Base-by-base conservation (phyloP, 2,888 invertebrate genomes). In the Saturnia pavonia region DNA sequence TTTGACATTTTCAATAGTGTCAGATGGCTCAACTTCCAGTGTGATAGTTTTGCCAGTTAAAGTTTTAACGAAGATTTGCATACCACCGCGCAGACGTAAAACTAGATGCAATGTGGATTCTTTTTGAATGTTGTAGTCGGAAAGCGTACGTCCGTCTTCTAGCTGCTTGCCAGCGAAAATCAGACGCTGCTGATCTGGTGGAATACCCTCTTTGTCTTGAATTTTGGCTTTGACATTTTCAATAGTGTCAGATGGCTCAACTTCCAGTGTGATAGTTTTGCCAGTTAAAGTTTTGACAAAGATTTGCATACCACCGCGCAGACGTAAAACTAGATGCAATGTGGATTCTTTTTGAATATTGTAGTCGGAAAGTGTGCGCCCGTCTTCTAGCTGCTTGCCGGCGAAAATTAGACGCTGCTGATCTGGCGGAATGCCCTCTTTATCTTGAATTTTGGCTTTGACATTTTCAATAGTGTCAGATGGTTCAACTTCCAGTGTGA, bases 51-150 rank as follows among this genome's bases (percentile, higher is more conserved):
- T 83, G 0, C 82, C 82, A 22, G 82, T 83, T 25, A 83, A 8
- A 0, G 82, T 83, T 14, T 83, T 83, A 0, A 83, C 82, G 16
- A 83, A 83, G 0, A 83, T 83, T 63, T 83, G 82, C 82, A 83
- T 83, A 69, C 82, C 82, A 68, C 82, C 82, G 19, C 82, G 74
- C 0, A 82, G 76, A 71, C 82, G 81, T 0, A 82, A 43, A 0
- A 82, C 82, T 0, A 82, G 71, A 7, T 82, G 82, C 0, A 82
- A 73, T 0, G 82, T 82, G 0, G 82, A 82, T 0, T 82, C 80
- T 0, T 81, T 81, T 16, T 81, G 80, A 8, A 77, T 77, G 9
- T 77, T 77, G 45, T 77, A 77, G 1, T 77, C 77, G 0, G 77
- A 77, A 0, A 77, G 0, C 0, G 77, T 77, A 0, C 77, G 77